Evolutionary conservation across 92 coral and sea anemone genomes (phyloP).

Genomic region (Bergia sp.): DNA sequence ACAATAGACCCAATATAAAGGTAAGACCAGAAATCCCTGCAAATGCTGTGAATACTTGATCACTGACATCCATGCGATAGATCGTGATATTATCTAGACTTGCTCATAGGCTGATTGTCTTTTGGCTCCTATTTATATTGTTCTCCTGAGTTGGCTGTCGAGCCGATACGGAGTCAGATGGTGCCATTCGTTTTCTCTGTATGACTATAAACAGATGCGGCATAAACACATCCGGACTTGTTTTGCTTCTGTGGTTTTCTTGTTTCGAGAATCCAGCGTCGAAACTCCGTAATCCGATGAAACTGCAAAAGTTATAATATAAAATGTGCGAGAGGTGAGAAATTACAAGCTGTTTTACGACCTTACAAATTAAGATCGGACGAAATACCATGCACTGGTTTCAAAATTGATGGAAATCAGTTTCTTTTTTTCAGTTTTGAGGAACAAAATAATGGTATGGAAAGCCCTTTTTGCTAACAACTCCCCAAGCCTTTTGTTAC

Average conservation of each 20-base stretch:
- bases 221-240: background rate
- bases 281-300: background rate
- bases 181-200: no score
- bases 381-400: no score
- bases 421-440: no score
- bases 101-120: background rate
- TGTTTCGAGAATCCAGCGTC: background rate
- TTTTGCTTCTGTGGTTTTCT: no score
- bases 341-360: no score
- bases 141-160: background rate
- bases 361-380: no score
- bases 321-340: no score
- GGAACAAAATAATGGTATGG: no score
- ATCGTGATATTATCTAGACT: background rate
- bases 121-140: background rate
- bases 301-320: background rate
- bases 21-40: constrained; percentile 1
- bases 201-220: no score
- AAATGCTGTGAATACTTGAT: background rate
- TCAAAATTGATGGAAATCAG: no score
- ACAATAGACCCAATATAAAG: constrained; percentile 21
- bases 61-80: background rate
- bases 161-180: background rate
- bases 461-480: no score
- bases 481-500: no score